Conservation (phyloP, 2,797 vertebrate genomes). For the Gobio occitaniae region DNA sequence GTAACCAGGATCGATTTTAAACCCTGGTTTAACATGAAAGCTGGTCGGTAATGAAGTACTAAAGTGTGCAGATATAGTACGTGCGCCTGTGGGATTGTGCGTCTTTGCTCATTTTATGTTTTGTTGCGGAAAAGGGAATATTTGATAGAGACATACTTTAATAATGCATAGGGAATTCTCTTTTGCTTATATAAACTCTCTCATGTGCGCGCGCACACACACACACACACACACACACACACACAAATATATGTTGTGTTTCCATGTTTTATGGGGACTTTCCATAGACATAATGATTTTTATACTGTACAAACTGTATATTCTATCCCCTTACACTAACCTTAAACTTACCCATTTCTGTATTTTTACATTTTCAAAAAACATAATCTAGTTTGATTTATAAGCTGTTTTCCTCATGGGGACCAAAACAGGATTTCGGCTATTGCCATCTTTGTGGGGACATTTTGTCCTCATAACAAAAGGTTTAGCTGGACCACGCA, state of each 20-base stretch:
- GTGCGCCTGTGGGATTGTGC: background rate
- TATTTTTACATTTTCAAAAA: no score
- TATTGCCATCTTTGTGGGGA: no score
- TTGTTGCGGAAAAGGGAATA: conserved; percentile 42
- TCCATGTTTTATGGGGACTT: no score
- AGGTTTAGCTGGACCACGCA: background rate
- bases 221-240: background rate
- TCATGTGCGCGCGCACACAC: background rate
- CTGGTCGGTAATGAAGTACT: background rate
- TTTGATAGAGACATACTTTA: conserved; percentile 37
- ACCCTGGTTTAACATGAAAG: background rate
- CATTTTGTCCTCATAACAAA: no score
- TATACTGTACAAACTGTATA: no score
- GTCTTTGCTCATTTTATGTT: conserved; percentile 4
- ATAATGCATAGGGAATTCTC: conserved; percentile 35
- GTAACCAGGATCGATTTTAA: conserved; percentile 2
- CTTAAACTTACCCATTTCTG: no score
- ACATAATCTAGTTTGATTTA: no score
- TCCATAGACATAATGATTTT: no score
- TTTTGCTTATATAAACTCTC: conserved; percentile 31
- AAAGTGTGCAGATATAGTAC: background rate
- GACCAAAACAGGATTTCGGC: no score
- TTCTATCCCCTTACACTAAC: no score
- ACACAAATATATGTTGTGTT: no score
- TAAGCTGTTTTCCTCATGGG: no score